Base-by-base conservation (phyloP, 2,113 vertebrate species). In the Rhea americana region DNA sequence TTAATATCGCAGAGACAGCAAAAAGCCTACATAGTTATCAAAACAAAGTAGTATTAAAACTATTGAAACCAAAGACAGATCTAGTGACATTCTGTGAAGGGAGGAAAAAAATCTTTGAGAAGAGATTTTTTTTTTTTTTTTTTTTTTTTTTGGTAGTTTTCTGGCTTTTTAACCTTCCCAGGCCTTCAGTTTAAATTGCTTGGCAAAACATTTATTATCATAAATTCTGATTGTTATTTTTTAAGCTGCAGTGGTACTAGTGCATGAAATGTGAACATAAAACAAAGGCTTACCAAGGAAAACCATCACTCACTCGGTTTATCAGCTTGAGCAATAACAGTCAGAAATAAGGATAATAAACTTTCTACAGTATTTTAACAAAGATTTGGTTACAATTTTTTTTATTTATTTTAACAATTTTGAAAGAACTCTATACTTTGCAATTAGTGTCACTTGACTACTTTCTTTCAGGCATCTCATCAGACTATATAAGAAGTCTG, bases 161-260 rank as follows among this genome's bases (percentile, higher is more conserved):
- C 35, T 35, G 35, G 9, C 28, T 86, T 76, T 92, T 92, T 76
- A 75, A 76, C 58, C 26, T 82, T 22, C 39, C 67, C 28, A 66
- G 55, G 80, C 59, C 59, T 66, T 66, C 7, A 41, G 67, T 55
- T 80, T 58, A 82, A 90, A 82, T 75, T 95, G 66, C 82, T 92
- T 97, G 91, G 78, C 78, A 96, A 91, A 97, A 37, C 94, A 96
- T 97, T 97, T 98, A 95, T 97, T 96, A 96, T 94, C 28, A 82
- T 96, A 94, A 94, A 93, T 97, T 96, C 93, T 94, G 88, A 90
- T 94, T 96, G 67, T 96, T 95, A 70, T 91, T 97, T 84, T 50
- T 95, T 94, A 94, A 94, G 37, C 87, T 97, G 74, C 53, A 84
- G 89, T 87, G 43, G n/a, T 86, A 86, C 51, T 97, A 95, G 95